Conservation (phyloP, 2,113 vertebrate species). For the Ciconia boyciana region DNA sequence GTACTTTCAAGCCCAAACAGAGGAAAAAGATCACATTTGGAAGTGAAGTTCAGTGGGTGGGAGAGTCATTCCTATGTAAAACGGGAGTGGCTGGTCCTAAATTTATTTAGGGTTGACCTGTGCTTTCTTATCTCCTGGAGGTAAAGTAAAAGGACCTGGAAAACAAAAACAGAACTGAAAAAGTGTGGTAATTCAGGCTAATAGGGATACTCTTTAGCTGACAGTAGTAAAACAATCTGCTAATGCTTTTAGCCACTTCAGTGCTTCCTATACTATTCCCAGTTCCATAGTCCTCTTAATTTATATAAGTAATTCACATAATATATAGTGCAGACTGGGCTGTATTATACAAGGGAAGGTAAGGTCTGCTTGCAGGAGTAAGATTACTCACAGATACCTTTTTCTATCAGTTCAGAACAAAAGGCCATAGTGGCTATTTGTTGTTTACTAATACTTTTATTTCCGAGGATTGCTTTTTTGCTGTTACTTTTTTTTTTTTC, state of each 20-base stretch:
- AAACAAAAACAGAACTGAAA: not conserved
- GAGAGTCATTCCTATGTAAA: not conserved
- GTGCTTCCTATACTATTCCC: not conserved
- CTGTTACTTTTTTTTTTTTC: not conserved
- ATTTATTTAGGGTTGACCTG: not conserved
- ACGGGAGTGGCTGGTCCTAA: not conserved
- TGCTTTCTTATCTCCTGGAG: not conserved
- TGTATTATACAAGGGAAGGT: not conserved
- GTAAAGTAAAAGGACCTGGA: not conserved
- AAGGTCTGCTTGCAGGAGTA: not conserved
- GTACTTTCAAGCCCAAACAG: not conserved
- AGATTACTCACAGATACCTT: not conserved
- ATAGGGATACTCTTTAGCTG: not conserved
- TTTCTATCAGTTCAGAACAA: not conserved
- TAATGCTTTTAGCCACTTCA: not conserved
- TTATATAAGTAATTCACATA: not conserved
- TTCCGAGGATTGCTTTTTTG: not conserved
- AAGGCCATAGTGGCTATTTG: not conserved
- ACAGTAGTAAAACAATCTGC: constrained; percentile 7
- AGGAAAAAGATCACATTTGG: not conserved
- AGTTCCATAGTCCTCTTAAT: not conserved
- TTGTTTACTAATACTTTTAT: not conserved
- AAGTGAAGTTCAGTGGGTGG: not conserved
- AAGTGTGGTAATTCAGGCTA: not conserved
- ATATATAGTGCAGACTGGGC: not conserved